Evolutionary conservation across 2,113 vertebrate species (phyloP).

Genomic region (Cyanoliseus patagonus): DNA sequence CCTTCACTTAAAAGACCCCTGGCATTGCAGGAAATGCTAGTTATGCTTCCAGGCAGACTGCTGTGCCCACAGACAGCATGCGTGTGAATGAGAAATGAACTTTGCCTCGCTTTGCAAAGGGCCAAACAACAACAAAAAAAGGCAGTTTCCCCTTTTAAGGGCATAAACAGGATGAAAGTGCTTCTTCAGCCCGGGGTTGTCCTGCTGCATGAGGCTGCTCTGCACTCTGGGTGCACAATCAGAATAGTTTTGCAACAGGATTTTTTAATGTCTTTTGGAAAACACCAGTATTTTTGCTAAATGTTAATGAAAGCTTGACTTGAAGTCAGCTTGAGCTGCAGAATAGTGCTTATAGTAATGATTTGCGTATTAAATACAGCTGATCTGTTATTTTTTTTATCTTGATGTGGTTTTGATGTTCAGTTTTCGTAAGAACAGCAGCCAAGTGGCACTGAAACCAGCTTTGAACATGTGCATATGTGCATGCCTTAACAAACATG

Average conservation of each 20-base stretch:
- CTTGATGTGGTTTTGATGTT: slow-evolving; percentile 41
- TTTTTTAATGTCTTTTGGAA: neutral
- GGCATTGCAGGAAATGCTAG: neutral
- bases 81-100: slow-evolving; percentile 3
- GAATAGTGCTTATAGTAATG: neutral
- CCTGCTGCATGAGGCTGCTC: neutral
- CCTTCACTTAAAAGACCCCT: neutral
- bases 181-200: neutral
- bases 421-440: neutral
- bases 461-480: neutral
- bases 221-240: neutral
- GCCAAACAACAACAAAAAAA: neutral
- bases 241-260: neutral
- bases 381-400: slow-evolving; percentile 45
- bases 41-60: neutral
- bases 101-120: slow-evolving; percentile 28
- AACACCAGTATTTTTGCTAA: neutral
- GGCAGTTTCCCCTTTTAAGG: slow-evolving; percentile 39
- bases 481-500: neutral
- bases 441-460: neutral
- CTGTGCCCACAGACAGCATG: neutral
- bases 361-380: slow-evolving; percentile 38
- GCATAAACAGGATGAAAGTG: slow-evolving; percentile 44
- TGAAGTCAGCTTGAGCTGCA: neutral
- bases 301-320: neutral